Percentiles rank a stretch among this genome's conserved stretches.
phyloP scores from a whole-genome alignment of 2,113 vertebrate species.

The Ctenodactylus gundi region DNA sequence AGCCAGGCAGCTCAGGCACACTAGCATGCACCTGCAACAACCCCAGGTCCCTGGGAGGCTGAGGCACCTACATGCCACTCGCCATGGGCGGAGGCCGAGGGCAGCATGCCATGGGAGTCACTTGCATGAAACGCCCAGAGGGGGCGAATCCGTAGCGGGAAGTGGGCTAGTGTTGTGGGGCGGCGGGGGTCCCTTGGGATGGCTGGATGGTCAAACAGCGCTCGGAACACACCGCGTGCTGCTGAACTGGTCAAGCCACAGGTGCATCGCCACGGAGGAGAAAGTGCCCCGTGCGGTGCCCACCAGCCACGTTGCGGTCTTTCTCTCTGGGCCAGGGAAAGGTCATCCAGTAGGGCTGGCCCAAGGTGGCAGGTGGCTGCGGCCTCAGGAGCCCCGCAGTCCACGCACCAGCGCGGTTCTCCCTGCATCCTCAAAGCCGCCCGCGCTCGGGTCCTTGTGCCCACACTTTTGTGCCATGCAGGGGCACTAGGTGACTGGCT shows the following conservation, averaged over 20 bases:
- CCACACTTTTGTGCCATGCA: background rate
- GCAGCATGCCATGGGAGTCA: background rate
- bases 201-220: background rate
- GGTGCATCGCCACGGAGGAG: background rate
- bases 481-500: background rate
- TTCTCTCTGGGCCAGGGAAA: too few relatives aligned
- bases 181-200: too few relatives aligned
- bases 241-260: background rate
- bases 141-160: background rate
- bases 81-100: background rate
- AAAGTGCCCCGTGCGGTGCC: background rate
- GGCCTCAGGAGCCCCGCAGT: background rate
- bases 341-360: too few relatives aligned
- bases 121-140: background rate
- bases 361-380: too few relatives aligned
- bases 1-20: background rate
- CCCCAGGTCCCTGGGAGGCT: background rate
- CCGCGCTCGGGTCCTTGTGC: background rate
- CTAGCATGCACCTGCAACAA: background rate
- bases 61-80: background rate
- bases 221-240: background rate
- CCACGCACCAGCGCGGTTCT: background rate
- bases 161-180: background rate
- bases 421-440: accelerated
- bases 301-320: background rate